Conservation (phyloP, 2,888 invertebrate species). For the Ephialtes manifestator region DNA sequence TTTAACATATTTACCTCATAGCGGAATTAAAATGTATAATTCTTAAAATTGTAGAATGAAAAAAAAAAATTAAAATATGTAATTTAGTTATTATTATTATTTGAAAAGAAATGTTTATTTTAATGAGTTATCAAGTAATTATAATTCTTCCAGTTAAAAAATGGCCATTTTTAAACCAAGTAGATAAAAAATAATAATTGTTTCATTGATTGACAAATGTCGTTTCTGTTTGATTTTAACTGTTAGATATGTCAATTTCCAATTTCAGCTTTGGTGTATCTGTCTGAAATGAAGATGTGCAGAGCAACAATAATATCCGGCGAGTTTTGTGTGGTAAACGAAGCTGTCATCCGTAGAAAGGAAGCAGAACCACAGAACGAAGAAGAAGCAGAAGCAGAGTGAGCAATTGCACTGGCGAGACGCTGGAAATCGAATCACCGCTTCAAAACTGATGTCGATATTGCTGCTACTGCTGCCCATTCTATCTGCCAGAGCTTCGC, state of each 20-base stretch:
- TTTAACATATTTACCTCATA: no score
- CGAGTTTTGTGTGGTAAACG: constrained; percentile 69
- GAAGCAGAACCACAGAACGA: constrained; percentile 63
- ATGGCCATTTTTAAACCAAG: no score
- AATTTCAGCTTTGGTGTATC: background rate
- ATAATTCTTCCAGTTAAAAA: no score
- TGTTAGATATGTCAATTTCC: background rate
- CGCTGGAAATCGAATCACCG: constrained; percentile 23
- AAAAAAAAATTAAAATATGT: no score
- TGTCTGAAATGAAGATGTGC: background rate
- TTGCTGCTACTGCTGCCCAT: background rate
- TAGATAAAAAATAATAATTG: no score
- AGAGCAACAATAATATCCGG: constrained; percentile 67
- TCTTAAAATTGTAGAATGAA: no score
- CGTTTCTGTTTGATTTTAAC: no score
- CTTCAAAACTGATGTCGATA: constrained; percentile 6
- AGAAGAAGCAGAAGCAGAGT: constrained; percentile 52
- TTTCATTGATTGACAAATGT: no score
- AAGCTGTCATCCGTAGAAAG: constrained; percentile 73
- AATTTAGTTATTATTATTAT: no score
- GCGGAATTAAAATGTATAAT: no score
- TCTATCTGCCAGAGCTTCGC: background rate
- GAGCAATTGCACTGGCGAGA: background rate
- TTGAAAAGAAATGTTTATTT: no score
- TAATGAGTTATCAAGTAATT: no score